Evolutionary conservation across 2,888 invertebrate species (phyloP), one percentile per base, ranked within the genome.

Genomic region (Eristalis tenax): DNA sequence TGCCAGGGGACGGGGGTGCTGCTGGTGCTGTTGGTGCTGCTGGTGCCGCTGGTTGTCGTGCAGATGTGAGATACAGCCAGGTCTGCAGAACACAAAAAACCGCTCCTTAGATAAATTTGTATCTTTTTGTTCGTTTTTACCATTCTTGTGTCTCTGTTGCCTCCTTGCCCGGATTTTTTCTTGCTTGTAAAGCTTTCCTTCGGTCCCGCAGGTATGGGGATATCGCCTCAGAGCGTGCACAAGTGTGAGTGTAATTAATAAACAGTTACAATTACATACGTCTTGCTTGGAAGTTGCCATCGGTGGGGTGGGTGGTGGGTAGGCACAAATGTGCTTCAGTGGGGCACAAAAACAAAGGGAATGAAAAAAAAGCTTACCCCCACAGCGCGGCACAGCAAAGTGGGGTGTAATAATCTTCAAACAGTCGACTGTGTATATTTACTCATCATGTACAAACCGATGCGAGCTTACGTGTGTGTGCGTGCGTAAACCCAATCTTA

Each of bases 351-450:
- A 28, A 5, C 2, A 28, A 40, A 13, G 23, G 13, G 13, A 35
- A 6, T 15, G 26, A 22, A 28, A 59, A 65, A 84, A 83, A 86
- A 83, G 78, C 86, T 83, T 10, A 32, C 69, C 38, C 40, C 77
- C 77, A 68, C 32, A 63, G 73, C 13, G 13, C 38, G 38, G 38
- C 38, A 38, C 38, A 38, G 38, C 38, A 11, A 85, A 82, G 82
- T 74, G 69, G 86, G 78, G 78, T 83, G 83, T 83, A 86, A 75
- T 78, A 78, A 83, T 86, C 75, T 71, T 83, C 78, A 65, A 79
- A 79, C 70, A 83, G 71, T 73, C 57, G 43, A 43, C n/a, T 50
- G 50, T 50, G 50, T 50, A 18, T 50, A 50, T 50, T 50, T 50
- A 50, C 50, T 50, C n/a, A 8, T 0, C 38, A 32, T 28, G 56